Conservation (phyloP, 2,113 vertebrate genomes). For the Odocoileus virginianus region DNA sequence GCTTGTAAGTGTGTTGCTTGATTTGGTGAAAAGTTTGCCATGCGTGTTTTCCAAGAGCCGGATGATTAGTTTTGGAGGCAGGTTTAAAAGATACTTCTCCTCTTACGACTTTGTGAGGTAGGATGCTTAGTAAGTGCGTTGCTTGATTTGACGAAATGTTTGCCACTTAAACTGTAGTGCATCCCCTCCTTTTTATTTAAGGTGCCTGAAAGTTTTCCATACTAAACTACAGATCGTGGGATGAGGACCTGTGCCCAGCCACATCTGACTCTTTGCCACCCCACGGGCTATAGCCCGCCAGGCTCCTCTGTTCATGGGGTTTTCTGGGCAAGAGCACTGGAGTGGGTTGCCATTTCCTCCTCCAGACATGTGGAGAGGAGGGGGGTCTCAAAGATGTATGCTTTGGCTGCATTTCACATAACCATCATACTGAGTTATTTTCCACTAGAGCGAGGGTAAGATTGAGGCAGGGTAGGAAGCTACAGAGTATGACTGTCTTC, state of each 20-base stretch:
- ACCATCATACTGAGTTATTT: background rate
- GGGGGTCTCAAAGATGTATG: background rate
- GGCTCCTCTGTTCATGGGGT: background rate
- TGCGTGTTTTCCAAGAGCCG: background rate
- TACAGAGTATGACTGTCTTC: background rate
- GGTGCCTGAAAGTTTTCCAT: background rate
- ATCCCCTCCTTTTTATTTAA: background rate
- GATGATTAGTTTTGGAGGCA: background rate
- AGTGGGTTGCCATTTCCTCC: background rate
- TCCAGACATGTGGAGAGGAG: background rate
- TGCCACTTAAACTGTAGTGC: background rate
- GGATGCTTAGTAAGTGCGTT: background rate
- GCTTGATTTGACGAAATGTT: background rate
- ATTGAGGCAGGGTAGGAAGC: background rate
- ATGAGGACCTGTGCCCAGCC: background rate
- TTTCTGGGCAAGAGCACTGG: background rate
- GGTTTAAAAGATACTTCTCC: background rate
- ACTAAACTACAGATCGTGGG: background rate
- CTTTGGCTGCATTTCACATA: background rate
- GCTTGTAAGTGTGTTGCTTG: background rate
- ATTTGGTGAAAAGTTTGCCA: background rate
- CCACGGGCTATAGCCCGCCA: background rate
- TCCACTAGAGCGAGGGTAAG: background rate
- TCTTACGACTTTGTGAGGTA: fast-evolving
- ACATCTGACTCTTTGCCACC: background rate